Conservation (phyloP, 2,113 vertebrate species). For the Siniperca chuatsi region DNA sequence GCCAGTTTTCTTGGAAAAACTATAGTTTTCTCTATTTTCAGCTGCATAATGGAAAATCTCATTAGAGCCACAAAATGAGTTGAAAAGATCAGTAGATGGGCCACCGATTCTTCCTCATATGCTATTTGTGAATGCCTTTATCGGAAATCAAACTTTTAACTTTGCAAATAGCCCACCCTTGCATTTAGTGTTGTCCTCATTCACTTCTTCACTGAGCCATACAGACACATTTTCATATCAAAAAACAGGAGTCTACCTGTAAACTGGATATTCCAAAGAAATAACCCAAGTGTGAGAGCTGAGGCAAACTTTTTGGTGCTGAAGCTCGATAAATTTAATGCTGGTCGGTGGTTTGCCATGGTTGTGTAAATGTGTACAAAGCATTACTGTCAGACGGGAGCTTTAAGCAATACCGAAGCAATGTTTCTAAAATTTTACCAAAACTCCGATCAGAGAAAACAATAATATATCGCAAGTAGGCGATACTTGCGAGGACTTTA, state of each 20-base stretch:
- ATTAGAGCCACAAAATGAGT: constrained; percentile 6
- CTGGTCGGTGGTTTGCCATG: constrained; percentile 31
- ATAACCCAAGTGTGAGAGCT: constrained; percentile 16
- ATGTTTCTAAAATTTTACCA: no score
- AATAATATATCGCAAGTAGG: no score
- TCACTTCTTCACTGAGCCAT: constrained; percentile 12
- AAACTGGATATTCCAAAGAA: constrained; percentile 31
- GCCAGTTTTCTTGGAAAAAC: neutral
- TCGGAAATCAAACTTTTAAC: constrained; percentile 24
- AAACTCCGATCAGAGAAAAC: no score
- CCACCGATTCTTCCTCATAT: neutral
- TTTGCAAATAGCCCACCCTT: neutral
- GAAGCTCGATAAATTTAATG: constrained; percentile 36
- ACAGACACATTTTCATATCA: constrained; percentile 12
- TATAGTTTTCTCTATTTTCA: neutral
- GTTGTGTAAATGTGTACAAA: constrained; percentile 15
- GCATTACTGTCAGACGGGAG: neutral
- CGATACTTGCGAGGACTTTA: neutral
- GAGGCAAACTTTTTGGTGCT: constrained; percentile 39
- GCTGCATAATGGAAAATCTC: neutral
- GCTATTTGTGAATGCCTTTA: neutral
- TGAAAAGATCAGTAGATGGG: neutral
- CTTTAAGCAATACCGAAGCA: no score
- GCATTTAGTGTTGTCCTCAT: neutral
- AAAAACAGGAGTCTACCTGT: constrained; percentile 14